These are phyloP conservation scores for Galeopterus variegatus DNA, from an alignment of 2,113 vertebrate genomes.

Conservation along the genomic window DNA sequence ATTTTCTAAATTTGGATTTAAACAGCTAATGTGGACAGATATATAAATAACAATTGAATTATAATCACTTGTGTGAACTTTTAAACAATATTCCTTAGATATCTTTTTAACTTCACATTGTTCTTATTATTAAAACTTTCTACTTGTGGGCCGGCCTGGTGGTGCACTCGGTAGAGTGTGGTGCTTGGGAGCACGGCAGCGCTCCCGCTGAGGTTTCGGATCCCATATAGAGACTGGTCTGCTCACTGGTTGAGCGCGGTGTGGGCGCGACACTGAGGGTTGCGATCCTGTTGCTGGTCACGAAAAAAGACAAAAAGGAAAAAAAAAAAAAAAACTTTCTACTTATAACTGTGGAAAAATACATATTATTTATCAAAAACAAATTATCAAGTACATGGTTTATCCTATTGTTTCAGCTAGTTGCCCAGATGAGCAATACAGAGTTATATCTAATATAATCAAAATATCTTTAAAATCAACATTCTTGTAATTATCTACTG, in stretches of 20 bases:
- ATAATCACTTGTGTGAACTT: not conserved
- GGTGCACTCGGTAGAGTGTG: no score
- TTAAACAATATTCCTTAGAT: not conserved
- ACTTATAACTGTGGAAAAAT: not conserved
- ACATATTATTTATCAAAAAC: not conserved
- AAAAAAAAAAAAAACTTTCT: no score
- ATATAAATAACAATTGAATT: not conserved
- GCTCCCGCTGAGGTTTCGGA: no score
- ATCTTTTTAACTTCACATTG: not conserved
- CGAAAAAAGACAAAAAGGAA: no score
- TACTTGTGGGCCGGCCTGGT: no score
- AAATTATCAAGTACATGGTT: not conserved
- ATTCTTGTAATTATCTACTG: not conserved
- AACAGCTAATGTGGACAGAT: not conserved
- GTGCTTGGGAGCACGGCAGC: no score
- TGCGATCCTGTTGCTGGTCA: no score
- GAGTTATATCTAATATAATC: not conserved
- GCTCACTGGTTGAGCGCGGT: no score
- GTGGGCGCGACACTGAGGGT: no score
- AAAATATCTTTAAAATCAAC: not conserved
- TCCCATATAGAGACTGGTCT: no score
- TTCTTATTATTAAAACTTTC: not conserved
- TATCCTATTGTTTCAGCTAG: not conserved
- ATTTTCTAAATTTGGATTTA: slow-evolving; percentile 11
- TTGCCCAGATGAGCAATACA: not conserved